Evolutionary conservation across 37 sponge, comb jelly and placozoan species (phyloP).

Genomic region (Dysidea cf. avara): DNA sequence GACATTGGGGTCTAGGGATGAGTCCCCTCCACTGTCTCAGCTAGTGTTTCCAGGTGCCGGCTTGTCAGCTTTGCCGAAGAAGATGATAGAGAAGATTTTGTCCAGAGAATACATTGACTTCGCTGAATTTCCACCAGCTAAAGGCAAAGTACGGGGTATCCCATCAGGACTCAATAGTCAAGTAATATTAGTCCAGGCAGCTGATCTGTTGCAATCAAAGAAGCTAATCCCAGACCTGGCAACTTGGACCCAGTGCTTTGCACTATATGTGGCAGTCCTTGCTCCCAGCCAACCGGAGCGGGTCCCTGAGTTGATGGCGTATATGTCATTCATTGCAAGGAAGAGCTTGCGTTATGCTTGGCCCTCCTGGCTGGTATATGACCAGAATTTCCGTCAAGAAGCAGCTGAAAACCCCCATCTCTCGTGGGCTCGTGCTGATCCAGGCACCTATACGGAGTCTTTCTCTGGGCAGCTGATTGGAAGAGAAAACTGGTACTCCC

Average conservation of each 20-base stretch:
- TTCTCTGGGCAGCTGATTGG: too few species aligned
- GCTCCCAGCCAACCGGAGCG: conserved; percentile 3
- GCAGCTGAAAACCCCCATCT: conserved; percentile 2
- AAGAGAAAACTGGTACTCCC: too few species aligned
- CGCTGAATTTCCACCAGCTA: conserved; percentile 37
- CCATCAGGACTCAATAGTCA: conserved; percentile 26
- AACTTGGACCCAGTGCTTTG: too few species aligned
- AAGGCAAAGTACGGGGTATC: too few species aligned
- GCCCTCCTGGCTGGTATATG: too few species aligned
- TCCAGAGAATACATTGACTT: conserved; percentile 31
- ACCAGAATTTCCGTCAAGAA: conserved; percentile 52
- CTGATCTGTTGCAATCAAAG: too few species aligned
- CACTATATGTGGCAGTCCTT: too few species aligned
- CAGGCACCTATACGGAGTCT: too few species aligned
- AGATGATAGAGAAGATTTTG: conserved; percentile 1
- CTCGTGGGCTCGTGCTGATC: too few species aligned
- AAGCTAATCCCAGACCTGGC: too few species aligned
- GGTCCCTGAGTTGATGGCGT: conserved; percentile 26
- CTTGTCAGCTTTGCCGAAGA: conserved; percentile 16
- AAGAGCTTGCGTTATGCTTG: conserved; percentile 23
- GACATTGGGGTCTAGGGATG: too few species aligned
- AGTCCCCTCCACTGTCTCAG: too few species aligned
- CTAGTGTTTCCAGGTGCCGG: conserved; percentile 14
- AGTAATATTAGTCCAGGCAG: conserved; percentile 34
- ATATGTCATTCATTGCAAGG: conserved; percentile 21